Percentiles rank a stretch among this genome's conserved stretches.
Conservation (phyloP, 1,140 invertebrate genomes). For the Tetramorium parvispinum region DNA sequence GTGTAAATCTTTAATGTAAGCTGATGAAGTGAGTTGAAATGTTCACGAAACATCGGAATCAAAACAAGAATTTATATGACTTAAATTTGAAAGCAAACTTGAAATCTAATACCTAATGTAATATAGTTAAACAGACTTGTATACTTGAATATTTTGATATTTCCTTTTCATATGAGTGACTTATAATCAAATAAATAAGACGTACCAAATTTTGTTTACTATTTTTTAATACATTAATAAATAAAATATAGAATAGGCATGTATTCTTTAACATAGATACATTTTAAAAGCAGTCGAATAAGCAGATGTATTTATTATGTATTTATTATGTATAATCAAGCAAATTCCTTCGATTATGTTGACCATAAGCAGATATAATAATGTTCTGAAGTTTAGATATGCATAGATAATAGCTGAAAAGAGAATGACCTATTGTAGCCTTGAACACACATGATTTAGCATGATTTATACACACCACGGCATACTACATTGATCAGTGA, state of each 20-base stretch:
- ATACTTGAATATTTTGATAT: no score
- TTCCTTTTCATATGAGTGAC: no score
- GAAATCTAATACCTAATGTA: neutral
- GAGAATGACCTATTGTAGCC: neutral
- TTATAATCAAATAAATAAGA: no score
- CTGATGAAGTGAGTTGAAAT: no score
- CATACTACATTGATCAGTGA: slow-evolving; percentile 54
- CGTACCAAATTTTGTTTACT: neutral
- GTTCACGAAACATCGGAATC: no score
- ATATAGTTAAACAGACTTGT: no score
- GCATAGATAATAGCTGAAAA: neutral
- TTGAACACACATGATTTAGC: neutral
- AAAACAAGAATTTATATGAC: no score
- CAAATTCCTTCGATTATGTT: no score
- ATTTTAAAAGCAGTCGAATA: neutral
- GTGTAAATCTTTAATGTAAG: no score
- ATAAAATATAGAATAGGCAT: neutral
- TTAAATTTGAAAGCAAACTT: no score
- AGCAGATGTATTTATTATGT: neutral
- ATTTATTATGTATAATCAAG: no score
- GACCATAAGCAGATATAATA: no score
- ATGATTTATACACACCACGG: slow-evolving; percentile 3
- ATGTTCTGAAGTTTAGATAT: neutral
- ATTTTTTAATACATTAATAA: neutral
- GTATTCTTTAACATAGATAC: neutral